Evolutionary conservation across 2,888 invertebrate species (phyloP), one percentile per base, ranked within the genome.

Genomic region (Gasteruption jaculator): DNA sequence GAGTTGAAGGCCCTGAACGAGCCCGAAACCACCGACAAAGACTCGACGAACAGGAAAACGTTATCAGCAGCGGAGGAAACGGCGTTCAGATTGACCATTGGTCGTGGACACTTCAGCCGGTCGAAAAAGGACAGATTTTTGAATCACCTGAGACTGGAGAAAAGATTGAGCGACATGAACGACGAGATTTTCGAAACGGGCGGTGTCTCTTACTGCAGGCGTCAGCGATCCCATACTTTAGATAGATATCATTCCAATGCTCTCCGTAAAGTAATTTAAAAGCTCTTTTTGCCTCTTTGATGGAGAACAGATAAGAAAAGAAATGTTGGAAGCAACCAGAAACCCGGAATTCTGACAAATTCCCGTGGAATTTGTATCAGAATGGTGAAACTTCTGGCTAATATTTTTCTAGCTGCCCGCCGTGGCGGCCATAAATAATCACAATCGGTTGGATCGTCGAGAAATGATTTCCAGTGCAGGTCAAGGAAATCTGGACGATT

Each of bases 51-150:
- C n/a, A n/a, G n/a, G n/a, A n/a, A n/a, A n/a, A n/a, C n/a, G n/a
- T n/a, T 65, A 55, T 56, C 62, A 5, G 56, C 62, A 1, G 62
- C 57, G 5, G 63, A 65, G 27, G 61, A 63, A 41, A 57, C 55
- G 15, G 63, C 61, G 6, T 61, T 65, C 32, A 49, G 64, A 25
- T 50, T 61, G 38, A 62, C 64, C 32, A 54, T 62, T 8, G 64
- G 63, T n/a, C 49, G 63, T 2, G 64, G 64, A 8, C 53, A 61
- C 42, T 63, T 65, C 27, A 57, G 60, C 22, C 57, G 59, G n/a
- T 61, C 64, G 39, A 63, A 65, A 38, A 65, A 65, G 38, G 62
- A 65, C 44, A 54, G 54, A 49, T 65, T 65, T 44, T 52, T 65
- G 22, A 65, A 65, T 48, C 59, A 65, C 33, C 53, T 65, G 20